Evolutionary conservation across 2,113 vertebrate genomes (phyloP).

Genomic region (Chaenogobius annularis): DNA sequence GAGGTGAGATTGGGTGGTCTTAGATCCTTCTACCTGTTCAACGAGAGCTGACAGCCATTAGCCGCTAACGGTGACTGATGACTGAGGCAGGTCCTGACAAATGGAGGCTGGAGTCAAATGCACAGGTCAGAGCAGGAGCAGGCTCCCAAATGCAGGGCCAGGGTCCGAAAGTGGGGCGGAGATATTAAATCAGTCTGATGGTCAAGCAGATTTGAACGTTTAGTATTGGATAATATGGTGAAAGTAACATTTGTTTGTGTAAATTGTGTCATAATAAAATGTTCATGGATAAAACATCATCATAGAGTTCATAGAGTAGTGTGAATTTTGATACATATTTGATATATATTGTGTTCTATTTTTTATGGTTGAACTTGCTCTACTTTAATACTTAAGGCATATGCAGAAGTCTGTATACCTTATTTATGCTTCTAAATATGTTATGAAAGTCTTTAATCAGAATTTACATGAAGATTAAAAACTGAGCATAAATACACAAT

Average conservation of each 20-base stretch:
- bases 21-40: slow-evolving; percentile 20
- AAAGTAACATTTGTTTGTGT: neutral
- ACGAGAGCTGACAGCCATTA: slow-evolving; percentile 14
- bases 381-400: slow-evolving; percentile 8
- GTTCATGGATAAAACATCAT: neutral
- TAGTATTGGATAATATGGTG: neutral
- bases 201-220: neutral
- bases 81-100: slow-evolving; percentile 32
- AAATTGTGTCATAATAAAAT: neutral
- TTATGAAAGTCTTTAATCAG: slow-evolving; percentile 22
- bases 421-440: slow-evolving; percentile 17
- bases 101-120: slow-evolving; percentile 31
- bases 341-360: too few relatives aligned
- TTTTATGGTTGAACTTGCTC: neutral
- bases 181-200: neutral
- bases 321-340: neutral
- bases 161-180: neutral
- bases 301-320: neutral
- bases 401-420: slow-evolving; percentile 3
- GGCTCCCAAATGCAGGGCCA: slow-evolving; percentile 31
- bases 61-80: slow-evolving; percentile 33
- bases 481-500: slow-evolving; percentile 34
- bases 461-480: slow-evolving; percentile 24
- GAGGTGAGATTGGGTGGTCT: slow-evolving; percentile 34
- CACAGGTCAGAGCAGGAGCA: slow-evolving; percentile 37